Evolutionary conservation across 2,797 vertebrate genomes (phyloP).

Genomic region (Valencia hispanica): DNA sequence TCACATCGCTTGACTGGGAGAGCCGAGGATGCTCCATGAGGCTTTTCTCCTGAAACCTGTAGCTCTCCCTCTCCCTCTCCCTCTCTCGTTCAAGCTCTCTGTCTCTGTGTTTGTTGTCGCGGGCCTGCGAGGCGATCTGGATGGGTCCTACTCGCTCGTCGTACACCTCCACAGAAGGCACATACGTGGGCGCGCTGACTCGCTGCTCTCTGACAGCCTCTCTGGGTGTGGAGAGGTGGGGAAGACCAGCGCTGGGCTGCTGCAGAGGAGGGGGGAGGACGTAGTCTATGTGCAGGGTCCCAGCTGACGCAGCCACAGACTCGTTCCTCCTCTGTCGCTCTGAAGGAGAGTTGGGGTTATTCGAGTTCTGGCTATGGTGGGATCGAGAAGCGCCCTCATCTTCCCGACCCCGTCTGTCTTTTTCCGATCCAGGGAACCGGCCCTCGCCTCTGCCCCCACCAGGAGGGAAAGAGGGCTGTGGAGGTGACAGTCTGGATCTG

Average conservation of each 20-base stretch:
- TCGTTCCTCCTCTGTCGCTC: constrained; percentile 85
- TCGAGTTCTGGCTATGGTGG: constrained; percentile 68
- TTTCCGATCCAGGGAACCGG: constrained; percentile 59
- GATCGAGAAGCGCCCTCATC: constrained; percentile 80
- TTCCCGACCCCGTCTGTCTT: constrained; percentile 65
- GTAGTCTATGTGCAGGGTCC: constrained; percentile 82
- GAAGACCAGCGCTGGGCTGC: constrained; percentile 64
- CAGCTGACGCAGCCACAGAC: constrained; percentile 74
- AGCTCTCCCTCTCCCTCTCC: constrained; percentile 66
- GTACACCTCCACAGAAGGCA: constrained; percentile 96
- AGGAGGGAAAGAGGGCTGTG: constrained; percentile 48
- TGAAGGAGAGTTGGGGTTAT: constrained; percentile 51
- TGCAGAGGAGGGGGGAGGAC: constrained; percentile 86
- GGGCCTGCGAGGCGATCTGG: constrained; percentile 93
- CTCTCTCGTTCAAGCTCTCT: constrained; percentile 17
- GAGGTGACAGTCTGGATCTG: constrained; percentile 68
- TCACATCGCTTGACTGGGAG: constrained; percentile 79
- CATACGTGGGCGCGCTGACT: constrained; percentile 94
- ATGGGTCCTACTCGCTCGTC: constrained; percentile 92
- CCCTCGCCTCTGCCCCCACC: constrained; percentile 18
- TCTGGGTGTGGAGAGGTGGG: constrained; percentile 82
- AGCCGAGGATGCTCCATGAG: constrained; percentile 74
- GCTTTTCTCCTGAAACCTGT: constrained; percentile 79
- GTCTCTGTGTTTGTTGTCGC: constrained; percentile 85
- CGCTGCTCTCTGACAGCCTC: constrained; percentile 91